Evolutionary conservation across 2,113 vertebrate genomes (phyloP), one percentile per base, ranked within the genome.

Genomic region (Menura novaehollandiae): DNA sequence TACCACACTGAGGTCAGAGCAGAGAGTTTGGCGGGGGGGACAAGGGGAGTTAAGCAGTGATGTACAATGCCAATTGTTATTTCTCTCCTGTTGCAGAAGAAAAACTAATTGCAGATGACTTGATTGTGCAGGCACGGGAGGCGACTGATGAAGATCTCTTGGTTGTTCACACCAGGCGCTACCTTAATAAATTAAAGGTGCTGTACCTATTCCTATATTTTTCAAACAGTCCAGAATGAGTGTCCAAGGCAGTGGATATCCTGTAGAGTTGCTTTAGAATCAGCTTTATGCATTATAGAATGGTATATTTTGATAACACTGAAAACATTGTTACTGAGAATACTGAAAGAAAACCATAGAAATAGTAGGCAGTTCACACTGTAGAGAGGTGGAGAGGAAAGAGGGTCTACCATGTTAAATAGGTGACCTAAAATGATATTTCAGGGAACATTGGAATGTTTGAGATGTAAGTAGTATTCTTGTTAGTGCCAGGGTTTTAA

Each of bases 111-210:
- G 98, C 98, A 13, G 99, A 99, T 95, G 97, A 98, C 49, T 98
- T 97, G 96, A 98, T 99, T 13, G 99, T 99, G 63, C 97, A 97
- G 96, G 99, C 99, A 3, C 97, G 92, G 53, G 99, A 99, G 95
- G 99, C 99, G n/a, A 98, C 98, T 4, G 99, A 99, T 49, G 98
- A 99, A 37, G 99, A 99, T 93, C 98, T 99, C 81, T 96, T 99
- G 93, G 98, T 99, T 80, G 99, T 98, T 83, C 99, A 99, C 95
- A 99, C 99, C 11, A 98, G 98, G 86, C 98, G 98, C 60, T 99
- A 99, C 94, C 98, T 99, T 93, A 99, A 98, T 80, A 99, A 98
- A 97, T 97, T 99, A 46, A 99, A 99, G 99, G 99, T 99, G 91
- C 47, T 94, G 94, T 97, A 91, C 69, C 53, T 24, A n/a, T 35